phyloP scores from a whole-genome alignment of 2,888 invertebrate species.

The Tenthredo livida region DNA sequence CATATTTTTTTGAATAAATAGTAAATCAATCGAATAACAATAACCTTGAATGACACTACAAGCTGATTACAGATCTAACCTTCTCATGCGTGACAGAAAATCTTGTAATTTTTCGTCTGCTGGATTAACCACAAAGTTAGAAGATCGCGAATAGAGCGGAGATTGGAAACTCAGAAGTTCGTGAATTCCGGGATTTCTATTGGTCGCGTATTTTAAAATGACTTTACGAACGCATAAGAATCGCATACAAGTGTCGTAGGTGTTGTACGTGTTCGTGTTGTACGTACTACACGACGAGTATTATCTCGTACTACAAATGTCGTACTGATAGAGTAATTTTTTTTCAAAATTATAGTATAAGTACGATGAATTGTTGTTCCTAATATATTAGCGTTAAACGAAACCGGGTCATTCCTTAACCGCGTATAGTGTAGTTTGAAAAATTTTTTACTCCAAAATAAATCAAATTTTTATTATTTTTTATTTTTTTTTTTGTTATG shows the following conservation, averaged over 20 bases:
- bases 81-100: not conserved
- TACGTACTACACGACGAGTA: not conserved
- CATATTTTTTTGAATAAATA: not conserved
- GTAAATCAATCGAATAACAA: not conserved
- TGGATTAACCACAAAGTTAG: not conserved
- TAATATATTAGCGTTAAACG: not conserved
- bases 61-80: slow-evolving; percentile 31
- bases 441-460: not conserved
- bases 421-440: not conserved
- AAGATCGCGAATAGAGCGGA: not conserved
- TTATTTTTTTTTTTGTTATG: slow-evolving; percentile 4
- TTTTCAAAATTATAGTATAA: slow-evolving; percentile 18
- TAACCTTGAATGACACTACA: slow-evolving; percentile 46
- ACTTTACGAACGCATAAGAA: not conserved
- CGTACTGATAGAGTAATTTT: slow-evolving; percentile 39
- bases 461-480: not conserved
- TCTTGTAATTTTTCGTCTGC: not conserved
- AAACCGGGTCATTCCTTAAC: not conserved
- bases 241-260: slow-evolving; percentile 28
- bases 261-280: no score
- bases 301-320: slow-evolving; percentile 19
- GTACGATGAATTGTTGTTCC: slow-evolving; percentile 26
- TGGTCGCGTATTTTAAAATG: not conserved
- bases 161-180: not conserved
- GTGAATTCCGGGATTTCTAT: not conserved